Evolutionary conservation across 2,113 vertebrate genomes (phyloP), one percentile per base, ranked within the genome.

Genomic region (Dipodomys stephensi): DNA sequence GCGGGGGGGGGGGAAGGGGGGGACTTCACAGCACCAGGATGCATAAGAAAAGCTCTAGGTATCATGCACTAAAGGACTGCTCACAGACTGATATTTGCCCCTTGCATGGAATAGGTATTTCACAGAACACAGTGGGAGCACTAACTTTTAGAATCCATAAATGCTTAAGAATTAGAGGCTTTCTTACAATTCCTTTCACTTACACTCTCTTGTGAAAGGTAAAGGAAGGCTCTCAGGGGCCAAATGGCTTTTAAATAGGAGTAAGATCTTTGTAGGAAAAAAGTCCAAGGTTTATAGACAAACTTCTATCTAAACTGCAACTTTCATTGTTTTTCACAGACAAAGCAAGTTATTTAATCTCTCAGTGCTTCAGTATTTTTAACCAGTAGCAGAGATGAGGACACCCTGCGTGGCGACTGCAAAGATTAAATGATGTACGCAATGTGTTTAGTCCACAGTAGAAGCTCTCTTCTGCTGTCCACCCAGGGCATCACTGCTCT

Each of bases 101-200:
- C 69, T 46, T 78, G 11, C 12, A 28, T 27, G 27, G 13, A 83
- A 27, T 79, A 49, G 78, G 15, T 20, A 30, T 86, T 83, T 80
- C 71, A 65, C 0, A 77, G 53, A 83, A 77, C 44, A 86, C 53
- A 64, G 19, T 12, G 46, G 72, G 79, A 89, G 88, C 39, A 77
- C 10, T 68, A n/a, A 68, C 46, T 80, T 71, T 81, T 62, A 87
- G 64, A 80, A 57, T 44, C 27, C n/a, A 1, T 30, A 84, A 65
- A 82, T 69, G 88, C 53, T 78, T 57, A 57, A 13, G 53, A 18
- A 57, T 57, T 57, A 62, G 23, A 88, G 67, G 39, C 6, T 62
- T 91, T 81, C 87, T 65, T 53, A 46, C 44, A 81, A 76, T 25
- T 76, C 74, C 65, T 39, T 74, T 94, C 20, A 16, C 62, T 91